A percentile compares a stretch with the other conserved stretches of the same genome.
These are phyloP conservation scores for Echinometra lucunter DNA, from an alignment of 53 echinoderm and acorn worm species.

Conservation along the genomic window DNA sequence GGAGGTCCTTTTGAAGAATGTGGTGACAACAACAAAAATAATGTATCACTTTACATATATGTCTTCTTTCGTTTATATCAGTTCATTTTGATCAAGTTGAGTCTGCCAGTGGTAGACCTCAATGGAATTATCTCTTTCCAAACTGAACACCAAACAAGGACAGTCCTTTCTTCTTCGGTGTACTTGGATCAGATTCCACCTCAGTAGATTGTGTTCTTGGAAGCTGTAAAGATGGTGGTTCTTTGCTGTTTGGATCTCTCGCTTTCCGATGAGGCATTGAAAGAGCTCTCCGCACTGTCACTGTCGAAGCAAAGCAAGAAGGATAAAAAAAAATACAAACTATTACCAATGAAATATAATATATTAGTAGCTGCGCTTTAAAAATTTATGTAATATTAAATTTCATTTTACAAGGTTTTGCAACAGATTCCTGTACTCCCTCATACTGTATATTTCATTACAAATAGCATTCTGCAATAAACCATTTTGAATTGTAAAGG, in stretches of 20 bases:
- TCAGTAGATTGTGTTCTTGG: conserved; percentile 17
- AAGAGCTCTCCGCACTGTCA: conserved; percentile 58
- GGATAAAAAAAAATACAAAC: neutral
- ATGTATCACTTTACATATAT: neutral
- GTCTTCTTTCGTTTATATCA: neutral
- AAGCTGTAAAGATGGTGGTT: conserved; percentile 34
- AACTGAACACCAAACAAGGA: conserved; percentile 75
- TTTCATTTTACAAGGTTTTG: no score
- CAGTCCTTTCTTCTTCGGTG: conserved; percentile 74
- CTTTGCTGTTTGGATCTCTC: conserved; percentile 12
- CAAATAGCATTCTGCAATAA: no score
- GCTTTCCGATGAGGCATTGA: conserved; percentile 65
- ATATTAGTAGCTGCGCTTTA: no score
- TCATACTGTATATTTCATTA: no score
- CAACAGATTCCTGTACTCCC: no score
- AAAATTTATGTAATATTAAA: no score
- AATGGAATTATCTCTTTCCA: conserved; percentile 70
- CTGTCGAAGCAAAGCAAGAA: conserved; percentile 8
- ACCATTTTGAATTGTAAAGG: no score
- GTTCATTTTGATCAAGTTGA: neutral
- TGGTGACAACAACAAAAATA: no score
- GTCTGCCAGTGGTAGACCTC: neutral
- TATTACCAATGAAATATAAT: no score
- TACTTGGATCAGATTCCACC: neutral
- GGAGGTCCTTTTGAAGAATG: neutral